Percentiles rank a stretch among this genome's conserved stretches.
Conservation (phyloP, 2,888 invertebrate genomes). For the Agrochola lychnidis region DNA sequence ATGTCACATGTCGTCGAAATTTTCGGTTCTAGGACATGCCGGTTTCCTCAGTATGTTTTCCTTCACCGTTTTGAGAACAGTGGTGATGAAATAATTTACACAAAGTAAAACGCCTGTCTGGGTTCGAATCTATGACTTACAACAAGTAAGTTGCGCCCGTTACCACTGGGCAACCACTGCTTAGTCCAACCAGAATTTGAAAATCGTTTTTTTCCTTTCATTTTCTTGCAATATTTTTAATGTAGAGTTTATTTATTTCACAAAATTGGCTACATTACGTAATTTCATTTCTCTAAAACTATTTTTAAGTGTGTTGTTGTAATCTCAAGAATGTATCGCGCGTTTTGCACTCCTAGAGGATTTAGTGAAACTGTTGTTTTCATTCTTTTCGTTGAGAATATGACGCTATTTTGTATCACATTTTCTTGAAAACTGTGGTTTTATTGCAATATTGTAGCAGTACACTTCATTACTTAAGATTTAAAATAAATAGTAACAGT, state of each 20-base stretch:
- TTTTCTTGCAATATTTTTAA: background rate
- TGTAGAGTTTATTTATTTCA: conserved; percentile 3
- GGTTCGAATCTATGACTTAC: too few species aligned
- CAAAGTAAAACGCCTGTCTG: too few species aligned
- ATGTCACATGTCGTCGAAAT: too few species aligned
- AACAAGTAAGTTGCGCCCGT: too few species aligned
- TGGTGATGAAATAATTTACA: too few species aligned
- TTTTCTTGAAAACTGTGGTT: background rate
- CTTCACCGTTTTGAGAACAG: too few species aligned
- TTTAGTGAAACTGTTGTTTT: conserved; percentile 38
- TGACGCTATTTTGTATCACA: background rate
- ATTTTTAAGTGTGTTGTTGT: conserved; percentile 51
- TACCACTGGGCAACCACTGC: too few species aligned
- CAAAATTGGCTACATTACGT: conserved; percentile 26
- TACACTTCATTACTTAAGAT: too few species aligned
- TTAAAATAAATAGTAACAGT: too few species aligned
- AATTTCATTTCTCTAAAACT: conserved; percentile 39
- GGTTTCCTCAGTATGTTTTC: too few species aligned
- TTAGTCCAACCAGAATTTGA: background rate
- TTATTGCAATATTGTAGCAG: background rate
- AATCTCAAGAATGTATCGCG: conserved; percentile 46
- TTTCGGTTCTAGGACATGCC: too few species aligned
- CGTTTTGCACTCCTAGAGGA: conserved; percentile 45
- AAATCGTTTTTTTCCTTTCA: background rate
- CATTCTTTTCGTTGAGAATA: conserved; percentile 2